A percentile compares a stretch with the other conserved stretches of the same genome.
Conservation (phyloP, 2,888 invertebrate genomes). For the Patella pellucida region DNA sequence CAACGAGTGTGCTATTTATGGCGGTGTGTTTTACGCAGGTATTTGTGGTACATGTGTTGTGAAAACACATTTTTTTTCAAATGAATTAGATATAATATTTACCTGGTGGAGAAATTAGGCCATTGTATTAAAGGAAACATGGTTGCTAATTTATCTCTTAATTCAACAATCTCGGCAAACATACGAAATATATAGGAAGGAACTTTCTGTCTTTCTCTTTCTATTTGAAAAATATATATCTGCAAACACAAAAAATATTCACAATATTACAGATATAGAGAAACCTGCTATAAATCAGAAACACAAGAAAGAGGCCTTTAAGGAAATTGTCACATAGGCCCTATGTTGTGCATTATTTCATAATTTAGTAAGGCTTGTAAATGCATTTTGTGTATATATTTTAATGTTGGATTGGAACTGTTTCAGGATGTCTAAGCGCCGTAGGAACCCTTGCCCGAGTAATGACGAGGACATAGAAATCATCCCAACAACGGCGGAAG, state of each 20-base stretch:
- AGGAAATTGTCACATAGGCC: not conserved
- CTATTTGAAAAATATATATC: conserved; percentile 77
- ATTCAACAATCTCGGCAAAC: conserved; percentile 96
- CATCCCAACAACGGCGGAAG: too few species aligned
- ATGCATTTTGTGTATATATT: too few species aligned
- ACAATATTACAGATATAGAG: not conserved
- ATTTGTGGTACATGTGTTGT: not conserved
- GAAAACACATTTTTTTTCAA: conserved; percentile 8
- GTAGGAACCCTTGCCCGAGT: too few species aligned
- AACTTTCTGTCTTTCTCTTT: conserved; percentile 87
- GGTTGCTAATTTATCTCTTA: conserved; percentile 92
- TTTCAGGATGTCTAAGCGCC: too few species aligned
- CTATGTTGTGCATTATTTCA: too few species aligned
- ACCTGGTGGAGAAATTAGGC: conserved; percentile 78
- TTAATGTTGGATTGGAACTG: too few species aligned
- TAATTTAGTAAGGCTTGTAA: too few species aligned
- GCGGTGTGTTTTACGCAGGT: too few species aligned
- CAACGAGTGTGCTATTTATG: too few species aligned
- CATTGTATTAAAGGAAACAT: conserved; percentile 92
- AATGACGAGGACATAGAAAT: too few species aligned
- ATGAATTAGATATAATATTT: conserved; percentile 29
- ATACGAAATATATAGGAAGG: conserved; percentile 91
- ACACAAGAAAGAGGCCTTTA: not conserved
- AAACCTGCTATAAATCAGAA: not conserved
- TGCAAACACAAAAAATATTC: conserved; percentile 37